Percentiles rank a stretch among this genome's conserved stretches.
Evolutionary conservation across 1,140 invertebrate genomes (phyloP).

Genomic region (Drosophila tropicalis): DNA sequence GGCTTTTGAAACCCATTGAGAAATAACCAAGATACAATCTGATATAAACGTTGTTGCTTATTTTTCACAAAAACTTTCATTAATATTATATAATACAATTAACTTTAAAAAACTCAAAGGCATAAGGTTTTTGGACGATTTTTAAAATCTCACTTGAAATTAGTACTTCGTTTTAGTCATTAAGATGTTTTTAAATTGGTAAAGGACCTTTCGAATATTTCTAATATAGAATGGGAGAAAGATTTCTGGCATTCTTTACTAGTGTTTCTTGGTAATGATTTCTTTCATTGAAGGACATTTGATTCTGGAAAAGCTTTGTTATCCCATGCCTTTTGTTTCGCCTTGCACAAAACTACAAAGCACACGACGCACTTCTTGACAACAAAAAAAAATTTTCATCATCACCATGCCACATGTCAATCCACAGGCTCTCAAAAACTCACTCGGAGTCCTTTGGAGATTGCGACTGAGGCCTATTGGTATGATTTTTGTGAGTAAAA

Average conservation of each 20-base stretch:
- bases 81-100: no score
- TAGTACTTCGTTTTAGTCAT: no score
- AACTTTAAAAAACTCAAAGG: no score
- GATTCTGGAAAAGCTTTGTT: not conserved
- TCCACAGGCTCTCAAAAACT: conserved; percentile 50
- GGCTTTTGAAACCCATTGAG: no score
- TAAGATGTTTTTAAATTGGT: no score
- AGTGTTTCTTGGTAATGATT: not conserved
- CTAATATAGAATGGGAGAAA: no score
- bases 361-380: conserved; percentile 35
- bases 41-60: no score
- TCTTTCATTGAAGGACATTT: not conserved
- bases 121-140: no score
- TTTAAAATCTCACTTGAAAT: no score
- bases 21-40: no score
- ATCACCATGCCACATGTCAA: conserved; percentile 63
- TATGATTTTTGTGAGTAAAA: conserved; percentile 15
- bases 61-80: no score
- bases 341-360: conserved; percentile 9
- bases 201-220: no score
- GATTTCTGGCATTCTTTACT: not conserved
- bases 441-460: conserved; percentile 39
- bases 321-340: conserved; percentile 26
- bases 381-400: conserved; percentile 39
- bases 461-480: conserved; percentile 23